A percentile compares a stretch with the other conserved stretches of the same genome.
These are phyloP conservation scores for Oscheius sp. DNA, from an alignment of 2,888 invertebrate species.

Conservation along the genomic window DNA sequence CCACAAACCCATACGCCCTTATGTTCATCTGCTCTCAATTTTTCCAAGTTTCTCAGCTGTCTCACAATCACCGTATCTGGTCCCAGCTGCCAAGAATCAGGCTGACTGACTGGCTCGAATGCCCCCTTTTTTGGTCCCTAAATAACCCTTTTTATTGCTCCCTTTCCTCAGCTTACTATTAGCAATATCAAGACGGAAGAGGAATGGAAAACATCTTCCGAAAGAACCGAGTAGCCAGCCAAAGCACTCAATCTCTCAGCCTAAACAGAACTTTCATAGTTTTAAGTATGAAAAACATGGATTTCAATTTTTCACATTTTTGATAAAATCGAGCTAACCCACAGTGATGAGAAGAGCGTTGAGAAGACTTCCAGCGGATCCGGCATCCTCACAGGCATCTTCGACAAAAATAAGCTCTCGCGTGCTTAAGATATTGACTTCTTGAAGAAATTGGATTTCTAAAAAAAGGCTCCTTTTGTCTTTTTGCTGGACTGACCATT, in stretches of 20 bases:
- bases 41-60: background rate
- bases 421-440: constrained; percentile 15
- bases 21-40: background rate
- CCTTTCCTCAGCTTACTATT: constrained; percentile 68
- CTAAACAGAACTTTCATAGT: constrained; percentile 3
- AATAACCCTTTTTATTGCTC: background rate
- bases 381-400: constrained; percentile 50
- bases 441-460: constrained; percentile 25
- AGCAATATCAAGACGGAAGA: constrained; percentile 72
- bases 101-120: background rate
- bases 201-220: constrained; percentile 70
- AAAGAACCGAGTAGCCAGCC: constrained; percentile 71
- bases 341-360: constrained; percentile 73
- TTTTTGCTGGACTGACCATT: constrained; percentile 4
- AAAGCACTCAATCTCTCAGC: constrained; percentile 73
- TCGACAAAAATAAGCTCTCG: constrained; percentile 43
- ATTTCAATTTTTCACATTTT: background rate
- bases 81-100: background rate
- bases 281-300: background rate
- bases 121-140: background rate
- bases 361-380: constrained; percentile 73
- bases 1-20: constrained; percentile 46
- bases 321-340: background rate
- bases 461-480: background rate
- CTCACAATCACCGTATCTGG: constrained; percentile 17